Conservation (phyloP, 2,113 vertebrate genomes). For the Siniperca chuatsi region DNA sequence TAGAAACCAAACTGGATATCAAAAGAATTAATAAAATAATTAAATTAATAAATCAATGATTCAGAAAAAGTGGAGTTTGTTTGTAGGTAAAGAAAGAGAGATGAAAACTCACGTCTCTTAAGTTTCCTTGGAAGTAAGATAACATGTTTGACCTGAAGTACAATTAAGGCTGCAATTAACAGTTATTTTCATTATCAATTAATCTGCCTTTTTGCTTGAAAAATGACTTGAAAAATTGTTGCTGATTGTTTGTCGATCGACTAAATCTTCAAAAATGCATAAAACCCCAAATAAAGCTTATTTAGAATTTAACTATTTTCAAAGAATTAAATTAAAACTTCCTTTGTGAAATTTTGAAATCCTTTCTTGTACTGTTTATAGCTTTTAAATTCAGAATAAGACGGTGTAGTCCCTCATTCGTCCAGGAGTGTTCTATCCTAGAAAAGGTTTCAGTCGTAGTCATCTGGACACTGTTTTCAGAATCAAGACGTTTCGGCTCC, state of each 20-base stretch:
- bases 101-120: no score
- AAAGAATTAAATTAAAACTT: neutral
- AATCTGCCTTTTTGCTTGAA: neutral
- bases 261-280: neutral
- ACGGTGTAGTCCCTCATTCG: no score
- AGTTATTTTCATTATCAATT: neutral
- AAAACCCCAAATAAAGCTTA: neutral
- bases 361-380: no score
- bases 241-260: no score
- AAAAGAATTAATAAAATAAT: neutral
- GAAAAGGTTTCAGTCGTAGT: no score
- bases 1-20: slow-evolving; percentile 56
- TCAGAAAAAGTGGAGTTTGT: neutral
- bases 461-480: no score
- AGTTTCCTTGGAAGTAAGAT: no score
- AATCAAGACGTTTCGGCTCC: no score
- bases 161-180: neutral
- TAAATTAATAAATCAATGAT: neutral
- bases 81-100: neutral
- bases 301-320: neutral
- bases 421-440: no score
- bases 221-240: neutral
- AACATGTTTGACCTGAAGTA: neutral
- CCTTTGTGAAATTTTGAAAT: no score
- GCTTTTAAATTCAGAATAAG: no score